Evolutionary conservation across 2,797 vertebrate genomes (phyloP).

Genomic region (Pangasius djambal): DNA sequence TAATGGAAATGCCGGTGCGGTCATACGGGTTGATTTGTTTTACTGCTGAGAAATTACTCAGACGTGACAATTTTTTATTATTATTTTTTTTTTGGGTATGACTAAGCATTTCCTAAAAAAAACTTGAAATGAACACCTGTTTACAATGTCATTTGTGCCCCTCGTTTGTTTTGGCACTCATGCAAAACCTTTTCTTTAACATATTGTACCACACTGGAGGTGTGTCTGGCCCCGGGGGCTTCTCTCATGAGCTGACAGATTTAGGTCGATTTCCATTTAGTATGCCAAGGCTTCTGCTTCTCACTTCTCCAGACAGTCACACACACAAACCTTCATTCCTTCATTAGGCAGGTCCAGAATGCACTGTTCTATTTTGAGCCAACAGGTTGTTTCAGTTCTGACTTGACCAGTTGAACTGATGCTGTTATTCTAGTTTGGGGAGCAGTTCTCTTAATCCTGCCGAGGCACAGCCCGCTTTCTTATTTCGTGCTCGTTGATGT

Average conservation of each 20-base stretch:
- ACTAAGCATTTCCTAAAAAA: constrained; percentile 5
- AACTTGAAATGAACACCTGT: background rate
- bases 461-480: background rate
- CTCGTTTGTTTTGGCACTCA: background rate
- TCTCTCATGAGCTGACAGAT: background rate
- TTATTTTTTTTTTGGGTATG: background rate
- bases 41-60: background rate
- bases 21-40: background rate
- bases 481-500: background rate
- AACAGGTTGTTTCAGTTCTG: background rate
- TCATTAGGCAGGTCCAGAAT: background rate
- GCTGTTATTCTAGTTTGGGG: background rate
- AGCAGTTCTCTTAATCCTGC: background rate
- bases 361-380: background rate
- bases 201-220: constrained; percentile 4
- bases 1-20: background rate
- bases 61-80: background rate
- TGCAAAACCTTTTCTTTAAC: background rate
- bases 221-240: background rate
- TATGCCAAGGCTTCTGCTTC: constrained; percentile 2
- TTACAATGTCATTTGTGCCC: background rate
- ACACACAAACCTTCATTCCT: background rate
- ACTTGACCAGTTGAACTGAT: background rate
- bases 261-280: constrained; percentile 12
- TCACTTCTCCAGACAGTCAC: constrained; percentile 9